phyloP scores from a whole-genome alignment of 1,140 invertebrate species.

The Zaprionus kolodkinae region DNA sequence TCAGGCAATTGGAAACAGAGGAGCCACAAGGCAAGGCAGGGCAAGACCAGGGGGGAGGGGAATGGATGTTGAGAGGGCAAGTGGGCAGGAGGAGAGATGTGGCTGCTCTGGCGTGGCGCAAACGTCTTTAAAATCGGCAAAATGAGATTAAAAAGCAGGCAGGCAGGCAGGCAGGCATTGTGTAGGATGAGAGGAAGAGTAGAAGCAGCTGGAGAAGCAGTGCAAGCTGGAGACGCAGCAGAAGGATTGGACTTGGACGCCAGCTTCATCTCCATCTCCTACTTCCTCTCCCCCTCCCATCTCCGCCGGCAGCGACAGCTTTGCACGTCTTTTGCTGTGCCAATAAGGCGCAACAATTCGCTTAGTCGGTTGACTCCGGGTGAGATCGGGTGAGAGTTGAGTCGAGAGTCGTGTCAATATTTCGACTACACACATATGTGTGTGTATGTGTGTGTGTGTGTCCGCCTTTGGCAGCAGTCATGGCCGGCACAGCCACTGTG shows the following conservation, averaged over 20 bases:
- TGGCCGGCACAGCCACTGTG: conserved; percentile 16
- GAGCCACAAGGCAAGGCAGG: not conserved
- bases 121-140: conserved; percentile 67
- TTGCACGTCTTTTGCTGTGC: conserved; percentile 48
- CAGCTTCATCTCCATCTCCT: not conserved
- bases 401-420: conserved; percentile 60
- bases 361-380: conserved; percentile 23
- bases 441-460: conserved; percentile 10
- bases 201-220: conserved; percentile 11
- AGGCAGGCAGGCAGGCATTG: conserved; percentile 4
- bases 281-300: too few relatives aligned
- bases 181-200: conserved; percentile 5
- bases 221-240: conserved; percentile 1
- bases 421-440: conserved; percentile 40
- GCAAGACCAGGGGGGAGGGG: not conserved
- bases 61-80: not conserved
- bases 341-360: conserved; percentile 72
- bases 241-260: not conserved
- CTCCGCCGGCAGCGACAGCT: conserved; percentile 25
- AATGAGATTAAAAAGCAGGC: conserved; percentile 54
- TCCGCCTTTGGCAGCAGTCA: not conserved
- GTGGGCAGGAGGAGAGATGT: not conserved
- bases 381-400: conserved; percentile 39
- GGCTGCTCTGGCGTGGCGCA: conserved; percentile 12
- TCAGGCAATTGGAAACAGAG: conserved; percentile 41